Percentiles rank a stretch among this genome's conserved stretches.
Evolutionary conservation across 2,888 invertebrate genomes (phyloP).

Genomic region (Trachelus stipa): DNA sequence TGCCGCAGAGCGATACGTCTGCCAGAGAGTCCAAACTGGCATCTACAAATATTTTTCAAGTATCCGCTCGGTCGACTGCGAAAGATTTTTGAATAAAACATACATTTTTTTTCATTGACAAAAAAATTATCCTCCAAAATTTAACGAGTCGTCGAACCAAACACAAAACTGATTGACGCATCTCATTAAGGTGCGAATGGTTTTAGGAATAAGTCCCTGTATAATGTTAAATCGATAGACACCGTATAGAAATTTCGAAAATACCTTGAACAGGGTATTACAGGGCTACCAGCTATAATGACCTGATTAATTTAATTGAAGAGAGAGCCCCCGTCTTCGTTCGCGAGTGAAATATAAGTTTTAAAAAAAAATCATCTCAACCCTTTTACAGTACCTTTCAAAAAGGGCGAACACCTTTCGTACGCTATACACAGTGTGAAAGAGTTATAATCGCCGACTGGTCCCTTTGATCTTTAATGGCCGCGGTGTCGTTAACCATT

Average conservation of each 20-base stretch:
- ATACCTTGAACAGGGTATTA: neutral
- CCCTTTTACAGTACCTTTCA: neutral
- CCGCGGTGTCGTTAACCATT: neutral
- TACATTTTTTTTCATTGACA: neutral
- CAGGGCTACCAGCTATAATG: neutral
- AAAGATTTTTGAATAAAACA: neutral
- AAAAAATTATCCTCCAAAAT: neutral
- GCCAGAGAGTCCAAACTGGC: neutral
- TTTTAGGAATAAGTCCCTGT: neutral
- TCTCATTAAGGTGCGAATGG: neutral
- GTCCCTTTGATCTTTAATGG: slow-evolving; percentile 7
- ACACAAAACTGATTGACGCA: neutral
- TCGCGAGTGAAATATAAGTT: slow-evolving; percentile 10
- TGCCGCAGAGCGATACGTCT: slow-evolving; percentile 44
- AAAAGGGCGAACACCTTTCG: neutral
- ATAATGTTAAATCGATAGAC: neutral
- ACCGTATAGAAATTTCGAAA: neutral
- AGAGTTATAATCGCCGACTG: slow-evolving; percentile 7
- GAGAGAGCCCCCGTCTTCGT: neutral
- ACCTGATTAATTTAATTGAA: neutral
- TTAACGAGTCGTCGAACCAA: neutral
- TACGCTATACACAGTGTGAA: neutral
- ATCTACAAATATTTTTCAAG: slow-evolving; percentile 29
- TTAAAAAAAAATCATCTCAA: slow-evolving; percentile 9
- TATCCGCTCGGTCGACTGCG: neutral